These are phyloP conservation scores for Synergus itoensis DNA, from an alignment of 2,888 invertebrate species.

Conservation along the genomic window DNA sequence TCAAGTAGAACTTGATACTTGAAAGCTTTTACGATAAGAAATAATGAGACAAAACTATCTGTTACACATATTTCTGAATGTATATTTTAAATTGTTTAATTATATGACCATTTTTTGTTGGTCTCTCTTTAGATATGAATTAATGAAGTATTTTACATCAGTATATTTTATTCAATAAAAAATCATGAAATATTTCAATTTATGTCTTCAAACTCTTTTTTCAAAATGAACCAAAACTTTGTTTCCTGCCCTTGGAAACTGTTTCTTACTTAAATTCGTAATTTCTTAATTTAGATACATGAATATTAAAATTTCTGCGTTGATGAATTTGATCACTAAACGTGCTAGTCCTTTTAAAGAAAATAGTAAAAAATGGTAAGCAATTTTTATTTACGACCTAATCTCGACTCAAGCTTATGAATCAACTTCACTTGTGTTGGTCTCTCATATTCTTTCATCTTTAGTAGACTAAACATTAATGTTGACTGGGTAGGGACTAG, in stretches of 20 bases:
- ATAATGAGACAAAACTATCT: not conserved
- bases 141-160: slow-evolving; percentile 32
- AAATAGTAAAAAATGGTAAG: not conserved
- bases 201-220: not conserved
- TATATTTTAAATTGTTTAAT: not conserved
- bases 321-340: not conserved
- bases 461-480: too few species aligned
- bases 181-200: not conserved
- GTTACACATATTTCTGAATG: slow-evolving; percentile 6
- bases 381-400: too few species aligned
- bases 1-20: slow-evolving; percentile 14
- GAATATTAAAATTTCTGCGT: not conserved
- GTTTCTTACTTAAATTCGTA: too few species aligned
- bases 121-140: not conserved
- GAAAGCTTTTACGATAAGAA: not conserved
- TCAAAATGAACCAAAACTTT: too few species aligned
- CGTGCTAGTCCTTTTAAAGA: not conserved
- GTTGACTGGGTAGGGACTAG: too few species aligned
- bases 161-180: slow-evolving; percentile 39
- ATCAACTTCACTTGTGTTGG: too few species aligned
- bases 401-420: too few species aligned
- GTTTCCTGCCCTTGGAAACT: too few species aligned
- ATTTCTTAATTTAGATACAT: not conserved
- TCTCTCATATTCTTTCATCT: too few species aligned
- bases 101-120: not conserved